Conservation (phyloP, 2,888 invertebrate genomes). For the Dinocampus coccinellae region DNA sequence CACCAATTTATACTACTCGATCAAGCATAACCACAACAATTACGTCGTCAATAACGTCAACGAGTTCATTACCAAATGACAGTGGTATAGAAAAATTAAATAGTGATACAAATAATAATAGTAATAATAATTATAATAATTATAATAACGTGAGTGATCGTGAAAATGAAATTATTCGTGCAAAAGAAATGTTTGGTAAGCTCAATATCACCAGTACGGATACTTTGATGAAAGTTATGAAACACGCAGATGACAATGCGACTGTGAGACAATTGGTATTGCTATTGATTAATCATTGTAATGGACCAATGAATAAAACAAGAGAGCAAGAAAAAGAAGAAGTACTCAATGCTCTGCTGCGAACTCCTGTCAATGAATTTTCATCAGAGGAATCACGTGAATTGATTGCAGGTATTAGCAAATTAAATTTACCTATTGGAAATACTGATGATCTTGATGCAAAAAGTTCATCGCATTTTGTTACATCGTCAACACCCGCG, state of each 20-base stretch:
- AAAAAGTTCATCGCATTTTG: constrained; percentile 32
- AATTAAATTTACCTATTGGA: constrained; percentile 54
- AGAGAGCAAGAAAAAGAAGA: constrained; percentile 79
- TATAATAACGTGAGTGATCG: constrained; percentile 70
- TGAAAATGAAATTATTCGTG: constrained; percentile 78
- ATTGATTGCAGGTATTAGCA: constrained; percentile 60
- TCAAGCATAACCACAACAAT: constrained; percentile 61
- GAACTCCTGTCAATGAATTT: constrained; percentile 72
- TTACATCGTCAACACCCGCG: constrained; percentile 48
- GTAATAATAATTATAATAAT: not conserved
- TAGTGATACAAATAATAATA: not conserved
- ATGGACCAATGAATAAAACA: constrained; percentile 78
- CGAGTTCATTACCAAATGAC: constrained; percentile 40
- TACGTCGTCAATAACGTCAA: constrained; percentile 58
- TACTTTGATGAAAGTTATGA: constrained; percentile 85
- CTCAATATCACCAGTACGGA: constrained; percentile 82
- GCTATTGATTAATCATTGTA: constrained; percentile 83
- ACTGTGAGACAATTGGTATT: constrained; percentile 81
- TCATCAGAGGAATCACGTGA: constrained; percentile 67
- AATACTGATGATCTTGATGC: constrained; percentile 33
- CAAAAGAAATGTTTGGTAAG: constrained; percentile 82
- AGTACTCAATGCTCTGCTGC: constrained; percentile 78
- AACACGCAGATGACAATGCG: constrained; percentile 83
- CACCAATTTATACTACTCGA: constrained; percentile 57
- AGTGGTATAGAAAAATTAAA: constrained; percentile 64